Evolutionary conservation across 37 sponge, comb jelly and placozoan genomes (phyloP).

Genomic region (Geodia barretti): DNA sequence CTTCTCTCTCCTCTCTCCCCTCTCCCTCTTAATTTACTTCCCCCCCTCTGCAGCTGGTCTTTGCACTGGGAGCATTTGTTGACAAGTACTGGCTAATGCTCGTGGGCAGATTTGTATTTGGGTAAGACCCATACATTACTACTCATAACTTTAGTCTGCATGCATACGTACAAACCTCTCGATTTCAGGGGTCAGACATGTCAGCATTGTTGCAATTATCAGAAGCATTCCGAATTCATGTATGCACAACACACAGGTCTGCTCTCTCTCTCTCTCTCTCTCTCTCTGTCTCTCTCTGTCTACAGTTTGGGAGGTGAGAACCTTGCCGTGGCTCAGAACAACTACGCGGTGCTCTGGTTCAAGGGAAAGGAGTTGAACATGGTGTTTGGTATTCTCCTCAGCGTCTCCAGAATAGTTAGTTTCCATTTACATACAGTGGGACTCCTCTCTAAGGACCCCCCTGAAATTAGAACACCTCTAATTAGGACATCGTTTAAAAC

Average conservation of each 20-base stretch:
- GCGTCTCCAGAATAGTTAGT: slow-evolving; percentile 92
- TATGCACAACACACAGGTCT: background rate
- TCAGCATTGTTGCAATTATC: too few species aligned
- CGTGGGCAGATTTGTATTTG: slow-evolving; percentile 95
- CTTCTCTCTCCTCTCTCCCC: background rate
- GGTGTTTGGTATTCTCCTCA: slow-evolving; percentile 95
- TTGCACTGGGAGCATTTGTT: slow-evolving; percentile 88
- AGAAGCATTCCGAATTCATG: too few species aligned
- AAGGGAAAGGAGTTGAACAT: slow-evolving; percentile 96
- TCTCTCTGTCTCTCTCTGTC: slow-evolving; percentile 7
- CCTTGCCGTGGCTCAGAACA: slow-evolving; percentile 95
- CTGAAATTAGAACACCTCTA: too few species aligned
- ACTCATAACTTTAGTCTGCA: background rate
- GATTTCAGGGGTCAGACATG: too few species aligned
- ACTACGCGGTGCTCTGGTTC: slow-evolving; percentile 96
- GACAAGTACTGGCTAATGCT: slow-evolving; percentile 77
- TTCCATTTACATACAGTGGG: background rate
- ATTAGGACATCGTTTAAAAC: too few species aligned
- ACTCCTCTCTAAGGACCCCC: too few species aligned
- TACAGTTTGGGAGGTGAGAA: slow-evolving; percentile 86
- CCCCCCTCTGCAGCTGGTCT: slow-evolving; percentile 53
- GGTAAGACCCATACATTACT: slow-evolving; percentile 51
- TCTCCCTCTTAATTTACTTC: background rate
- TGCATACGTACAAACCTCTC: too few species aligned
- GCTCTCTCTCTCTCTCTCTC: background rate